Conservation (phyloP, 1,140 invertebrate species). For the Hycleus phaleratus region DNA sequence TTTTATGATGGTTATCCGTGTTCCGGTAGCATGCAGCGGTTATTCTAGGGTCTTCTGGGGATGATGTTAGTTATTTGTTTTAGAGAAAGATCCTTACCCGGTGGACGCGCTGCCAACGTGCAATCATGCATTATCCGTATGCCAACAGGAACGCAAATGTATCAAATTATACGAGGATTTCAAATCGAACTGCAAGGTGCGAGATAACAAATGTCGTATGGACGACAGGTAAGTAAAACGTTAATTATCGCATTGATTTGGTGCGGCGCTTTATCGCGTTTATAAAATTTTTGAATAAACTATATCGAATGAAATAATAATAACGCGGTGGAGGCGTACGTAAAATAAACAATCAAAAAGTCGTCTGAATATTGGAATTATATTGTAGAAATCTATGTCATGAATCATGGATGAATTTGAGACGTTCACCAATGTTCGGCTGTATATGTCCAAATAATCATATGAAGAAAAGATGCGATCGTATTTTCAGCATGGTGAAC, state of each 20-base stretch:
- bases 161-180: conserved; percentile 73
- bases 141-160: conserved; percentile 68
- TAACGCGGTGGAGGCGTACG: too few relatives aligned
- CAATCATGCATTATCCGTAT: conserved; percentile 76
- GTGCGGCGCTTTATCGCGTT: neutral
- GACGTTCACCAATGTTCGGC: conserved; percentile 78
- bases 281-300: neutral
- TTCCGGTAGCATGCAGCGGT: too few relatives aligned
- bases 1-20: too few relatives aligned
- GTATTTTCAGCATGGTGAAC: conserved; percentile 78
- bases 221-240: conserved; percentile 64
- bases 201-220: conserved; percentile 78
- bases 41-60: neutral
- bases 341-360: too few relatives aligned
- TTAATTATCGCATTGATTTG: neutral
- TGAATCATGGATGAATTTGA: conserved; percentile 73
- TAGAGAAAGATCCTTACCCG: conserved; percentile 80
- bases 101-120: conserved; percentile 80
- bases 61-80: conserved; percentile 22
- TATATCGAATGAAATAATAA: too few relatives aligned
- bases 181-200: conserved; percentile 73
- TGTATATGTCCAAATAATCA: conserved; percentile 85
- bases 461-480: conserved; percentile 77
- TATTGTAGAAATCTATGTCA: conserved; percentile 68
- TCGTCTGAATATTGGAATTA: neutral